phyloP scores from a whole-genome alignment of 2,113 vertebrate species.

The Lonchura striata region DNA sequence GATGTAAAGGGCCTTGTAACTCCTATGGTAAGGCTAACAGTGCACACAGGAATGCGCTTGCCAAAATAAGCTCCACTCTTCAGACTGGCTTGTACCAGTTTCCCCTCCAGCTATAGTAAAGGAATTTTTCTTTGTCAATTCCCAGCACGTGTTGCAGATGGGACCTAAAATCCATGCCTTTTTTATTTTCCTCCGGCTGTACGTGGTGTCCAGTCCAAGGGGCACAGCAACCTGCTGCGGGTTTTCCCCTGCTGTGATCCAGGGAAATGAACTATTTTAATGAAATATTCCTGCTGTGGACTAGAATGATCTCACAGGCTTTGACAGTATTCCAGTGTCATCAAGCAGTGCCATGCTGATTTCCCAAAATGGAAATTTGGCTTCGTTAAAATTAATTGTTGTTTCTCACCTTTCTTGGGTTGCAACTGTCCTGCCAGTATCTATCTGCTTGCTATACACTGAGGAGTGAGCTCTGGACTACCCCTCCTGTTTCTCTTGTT shows the following conservation, averaged over 20 bases:
- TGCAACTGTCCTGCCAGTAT: neutral
- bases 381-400: neutral
- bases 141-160: neutral
- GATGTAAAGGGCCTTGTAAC: neutral
- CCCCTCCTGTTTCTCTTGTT: neutral
- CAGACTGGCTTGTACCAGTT: neutral
- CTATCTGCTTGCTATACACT: neutral
- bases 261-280: constrained; percentile 65
- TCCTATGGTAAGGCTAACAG: neutral
- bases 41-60: fast-evolving
- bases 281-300: constrained; percentile 45
- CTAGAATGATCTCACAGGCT: constrained; percentile 53
- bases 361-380: constrained; percentile 35
- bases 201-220: neutral
- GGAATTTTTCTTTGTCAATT: neutral
- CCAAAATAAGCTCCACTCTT: neutral
- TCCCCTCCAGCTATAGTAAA: neutral
- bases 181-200: neutral
- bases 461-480: neutral
- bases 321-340: constrained; percentile 27
- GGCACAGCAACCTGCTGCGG: neutral
- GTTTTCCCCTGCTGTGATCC: neutral
- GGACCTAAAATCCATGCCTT: neutral
- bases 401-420: neutral
- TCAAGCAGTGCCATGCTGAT: constrained; percentile 12